These are phyloP conservation scores for Caenorhabditis imperialis DNA, from an alignment of 2,888 invertebrate genomes.

Conservation along the genomic window DNA sequence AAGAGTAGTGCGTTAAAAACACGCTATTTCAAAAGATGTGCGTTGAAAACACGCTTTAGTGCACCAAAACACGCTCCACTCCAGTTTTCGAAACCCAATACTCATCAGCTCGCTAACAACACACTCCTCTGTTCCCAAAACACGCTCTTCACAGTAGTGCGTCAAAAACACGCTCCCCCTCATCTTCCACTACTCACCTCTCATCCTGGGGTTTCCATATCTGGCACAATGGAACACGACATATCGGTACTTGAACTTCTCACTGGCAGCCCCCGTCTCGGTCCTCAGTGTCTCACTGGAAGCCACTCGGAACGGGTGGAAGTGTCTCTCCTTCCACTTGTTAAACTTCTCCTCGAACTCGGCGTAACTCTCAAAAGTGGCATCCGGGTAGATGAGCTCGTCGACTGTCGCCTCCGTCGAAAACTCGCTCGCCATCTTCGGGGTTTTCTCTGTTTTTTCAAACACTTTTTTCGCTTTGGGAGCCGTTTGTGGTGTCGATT, in stretches of 20 bases:
- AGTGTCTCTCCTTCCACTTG: constrained; percentile 66
- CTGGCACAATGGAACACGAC: constrained; percentile 77
- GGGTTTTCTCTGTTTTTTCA: too few species aligned
- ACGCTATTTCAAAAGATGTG: too few species aligned
- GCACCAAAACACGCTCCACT: too few species aligned
- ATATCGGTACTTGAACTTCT: constrained; percentile 72
- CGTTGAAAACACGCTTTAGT: too few species aligned
- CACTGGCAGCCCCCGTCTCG: constrained; percentile 54
- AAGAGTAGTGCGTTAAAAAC: too few species aligned
- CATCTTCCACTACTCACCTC: constrained; percentile 71
- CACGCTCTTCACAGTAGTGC: too few species aligned
- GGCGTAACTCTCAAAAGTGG: constrained; percentile 58
- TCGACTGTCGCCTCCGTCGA: constrained; percentile 12
- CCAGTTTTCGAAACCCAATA: too few species aligned
- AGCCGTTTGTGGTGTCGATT: too few species aligned
- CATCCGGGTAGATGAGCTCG: constrained; percentile 45
- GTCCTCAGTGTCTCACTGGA: constrained; percentile 71
- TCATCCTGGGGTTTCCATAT: constrained; percentile 74
- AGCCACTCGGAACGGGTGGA: constrained; percentile 75
- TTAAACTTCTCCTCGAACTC: constrained; percentile 71
- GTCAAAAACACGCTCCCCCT: too few species aligned
- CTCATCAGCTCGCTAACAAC: too few species aligned
- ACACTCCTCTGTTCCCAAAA: too few species aligned
- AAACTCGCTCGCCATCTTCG: neutral
- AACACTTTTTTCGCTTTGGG: too few species aligned